Evolutionary conservation across 2,113 vertebrate genomes (phyloP).

Genomic region (Lepidothrix coronata): DNA sequence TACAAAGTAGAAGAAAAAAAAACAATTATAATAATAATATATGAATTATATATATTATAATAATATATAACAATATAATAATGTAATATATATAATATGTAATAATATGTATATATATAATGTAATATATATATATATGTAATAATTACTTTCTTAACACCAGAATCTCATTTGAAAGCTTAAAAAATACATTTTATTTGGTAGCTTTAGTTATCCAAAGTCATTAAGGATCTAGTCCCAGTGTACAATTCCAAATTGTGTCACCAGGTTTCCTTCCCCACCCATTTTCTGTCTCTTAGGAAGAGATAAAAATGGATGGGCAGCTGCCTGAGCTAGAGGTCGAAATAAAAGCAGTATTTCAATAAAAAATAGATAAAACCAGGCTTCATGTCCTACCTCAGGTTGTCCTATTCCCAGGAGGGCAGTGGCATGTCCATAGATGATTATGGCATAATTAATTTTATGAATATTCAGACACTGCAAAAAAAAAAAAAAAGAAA

Average conservation of each 20-base stretch:
- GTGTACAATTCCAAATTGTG: not conserved
- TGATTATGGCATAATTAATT: conserved; percentile 81
- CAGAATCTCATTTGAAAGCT: not conserved
- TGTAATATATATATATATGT: too few relatives aligned
- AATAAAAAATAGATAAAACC: not conserved
- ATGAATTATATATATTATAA: too few relatives aligned
- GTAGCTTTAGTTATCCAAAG: not conserved
- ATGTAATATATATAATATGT: too few relatives aligned
- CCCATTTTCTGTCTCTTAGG: not conserved
- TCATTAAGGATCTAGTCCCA: not conserved
- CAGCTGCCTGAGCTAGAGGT: not conserved
- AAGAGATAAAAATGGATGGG: not conserved
- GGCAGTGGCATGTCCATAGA: conserved; percentile 84
- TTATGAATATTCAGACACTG: conserved; percentile 80
- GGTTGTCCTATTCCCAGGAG: conserved; percentile 86
- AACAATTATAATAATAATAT: not conserved
- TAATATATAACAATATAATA: too few relatives aligned
- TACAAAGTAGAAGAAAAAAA: not conserved
- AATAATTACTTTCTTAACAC: not conserved
- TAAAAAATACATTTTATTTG: not conserved
- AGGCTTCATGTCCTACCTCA: conserved; percentile 75
- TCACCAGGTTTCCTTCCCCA: not conserved
- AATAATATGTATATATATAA: too few relatives aligned
- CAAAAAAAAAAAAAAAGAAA: not conserved
- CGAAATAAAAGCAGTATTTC: not conserved